Conservation (phyloP, 2,888 invertebrate genomes). For the Sphaerolaimus hirsutus region DNA sequence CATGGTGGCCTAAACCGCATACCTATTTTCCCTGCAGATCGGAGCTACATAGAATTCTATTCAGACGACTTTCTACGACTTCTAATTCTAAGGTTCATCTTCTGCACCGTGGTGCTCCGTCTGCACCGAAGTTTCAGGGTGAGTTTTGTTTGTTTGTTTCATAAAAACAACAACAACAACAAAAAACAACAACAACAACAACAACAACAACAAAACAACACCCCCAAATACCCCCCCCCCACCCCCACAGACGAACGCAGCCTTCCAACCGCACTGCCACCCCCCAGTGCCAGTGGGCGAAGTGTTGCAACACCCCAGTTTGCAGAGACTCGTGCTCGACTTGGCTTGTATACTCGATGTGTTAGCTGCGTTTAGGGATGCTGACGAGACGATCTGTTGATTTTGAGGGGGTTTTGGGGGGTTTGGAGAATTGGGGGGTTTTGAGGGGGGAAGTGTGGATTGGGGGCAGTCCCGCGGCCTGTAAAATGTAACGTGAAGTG, state of each 20-base stretch:
- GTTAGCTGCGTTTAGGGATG: slow-evolving; percentile 42
- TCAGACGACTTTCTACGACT: slow-evolving; percentile 79
- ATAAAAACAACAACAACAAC: too few species aligned
- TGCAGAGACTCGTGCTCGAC: slow-evolving; percentile 55
- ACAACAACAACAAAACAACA: background rate
- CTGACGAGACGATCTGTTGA: slow-evolving; percentile 19
- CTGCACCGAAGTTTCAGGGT: slow-evolving; percentile 53
- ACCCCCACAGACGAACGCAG: slow-evolving; percentile 3
- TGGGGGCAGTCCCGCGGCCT: too few species aligned
- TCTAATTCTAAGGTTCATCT: slow-evolving; percentile 62
- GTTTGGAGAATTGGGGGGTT: too few species aligned
- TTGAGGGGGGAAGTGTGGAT: too few species aligned
- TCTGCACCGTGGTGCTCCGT: slow-evolving; percentile 68
- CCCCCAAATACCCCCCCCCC: background rate
- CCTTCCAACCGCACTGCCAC: slow-evolving; percentile 54
- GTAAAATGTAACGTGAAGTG: too few species aligned
- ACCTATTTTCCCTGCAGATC: slow-evolving; percentile 25
- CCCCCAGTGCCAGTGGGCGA: slow-evolving; percentile 65
- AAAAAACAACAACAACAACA: background rate
- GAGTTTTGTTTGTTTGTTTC: slow-evolving; percentile 6
- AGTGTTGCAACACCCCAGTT: slow-evolving; percentile 53
- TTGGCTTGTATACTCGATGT: slow-evolving; percentile 60
- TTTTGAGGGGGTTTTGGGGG: too few species aligned
- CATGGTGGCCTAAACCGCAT: too few species aligned
- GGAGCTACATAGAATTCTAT: slow-evolving; percentile 49